These are phyloP conservation scores for Ceratotherium simum DNA, from an alignment of 2,113 vertebrate genomes.

Conservation along the genomic window DNA sequence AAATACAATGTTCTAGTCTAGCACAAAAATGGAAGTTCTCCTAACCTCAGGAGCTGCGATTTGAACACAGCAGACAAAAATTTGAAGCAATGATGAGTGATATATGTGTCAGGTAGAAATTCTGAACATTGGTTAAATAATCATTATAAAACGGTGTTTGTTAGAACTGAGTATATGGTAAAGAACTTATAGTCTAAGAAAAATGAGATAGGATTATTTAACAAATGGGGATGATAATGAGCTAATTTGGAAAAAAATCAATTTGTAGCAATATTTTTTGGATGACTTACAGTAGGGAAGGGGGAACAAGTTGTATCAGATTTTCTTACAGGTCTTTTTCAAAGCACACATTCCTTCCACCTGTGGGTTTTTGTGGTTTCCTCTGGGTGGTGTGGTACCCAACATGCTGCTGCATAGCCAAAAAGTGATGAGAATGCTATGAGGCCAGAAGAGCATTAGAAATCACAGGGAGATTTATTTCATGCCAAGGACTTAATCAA, in stretches of 20 bases:
- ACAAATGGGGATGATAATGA: background rate
- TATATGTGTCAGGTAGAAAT: background rate
- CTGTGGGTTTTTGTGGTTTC: background rate
- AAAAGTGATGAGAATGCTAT: rapidly evolving
- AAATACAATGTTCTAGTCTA: background rate
- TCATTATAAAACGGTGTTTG: background rate
- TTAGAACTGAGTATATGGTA: background rate
- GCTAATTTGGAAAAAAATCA: background rate
- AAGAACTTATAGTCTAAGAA: background rate
- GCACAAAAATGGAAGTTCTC: background rate
- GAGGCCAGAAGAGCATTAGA: background rate
- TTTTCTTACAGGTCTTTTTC: background rate
- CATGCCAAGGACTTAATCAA: background rate
- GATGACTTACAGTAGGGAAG: background rate
- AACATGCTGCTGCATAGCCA: rapidly evolving
- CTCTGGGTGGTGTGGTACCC: rapidly evolving
- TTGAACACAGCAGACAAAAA: background rate
- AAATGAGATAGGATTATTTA: background rate
- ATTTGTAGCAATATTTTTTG: background rate
- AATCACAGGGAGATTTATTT: background rate
- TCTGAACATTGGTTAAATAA: no score
- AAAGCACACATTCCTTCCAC: background rate
- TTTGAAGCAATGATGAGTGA: background rate
- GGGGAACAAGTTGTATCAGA: background rate
- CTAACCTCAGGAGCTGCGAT: background rate